These are phyloP conservation scores for Standfussiana lucernea DNA, from an alignment of 2,888 invertebrate species.

Conservation along the genomic window DNA sequence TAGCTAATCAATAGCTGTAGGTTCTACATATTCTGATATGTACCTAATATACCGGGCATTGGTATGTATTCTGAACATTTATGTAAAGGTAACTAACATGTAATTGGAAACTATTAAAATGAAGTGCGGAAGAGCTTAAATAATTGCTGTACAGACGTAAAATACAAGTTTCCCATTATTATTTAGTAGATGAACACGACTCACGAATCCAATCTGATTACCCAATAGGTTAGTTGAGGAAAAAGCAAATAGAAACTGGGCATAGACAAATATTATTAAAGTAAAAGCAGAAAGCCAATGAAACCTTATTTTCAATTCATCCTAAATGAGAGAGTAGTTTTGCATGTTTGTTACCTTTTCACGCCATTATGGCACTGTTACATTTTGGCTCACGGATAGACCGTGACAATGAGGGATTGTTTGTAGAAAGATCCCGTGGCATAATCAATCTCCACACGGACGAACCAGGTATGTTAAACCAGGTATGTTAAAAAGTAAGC, in stretches of 20 bases:
- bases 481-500: not conserved
- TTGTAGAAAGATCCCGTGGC: not conserved
- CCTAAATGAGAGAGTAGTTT: not conserved
- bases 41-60: not conserved
- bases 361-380: no score
- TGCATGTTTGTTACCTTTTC: no score
- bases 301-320: not conserved
- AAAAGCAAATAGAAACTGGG: slow-evolving; percentile 6
- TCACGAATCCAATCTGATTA: slow-evolving; percentile 23
- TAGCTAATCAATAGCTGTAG: not conserved
- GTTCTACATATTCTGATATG: not conserved
- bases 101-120: slow-evolving; percentile 52
- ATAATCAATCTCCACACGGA: no score
- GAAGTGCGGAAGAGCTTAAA: slow-evolving; percentile 54
- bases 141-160: slow-evolving; percentile 26
- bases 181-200: slow-evolving; percentile 39
- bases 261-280: not conserved
- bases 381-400: not conserved
- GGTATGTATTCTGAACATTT: slow-evolving; percentile 2
- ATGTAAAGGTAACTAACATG: slow-evolving; percentile 24
- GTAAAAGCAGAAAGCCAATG: slow-evolving; percentile 3
- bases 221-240: slow-evolving; percentile 17
- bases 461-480: not conserved
- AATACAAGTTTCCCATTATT: slow-evolving; percentile 38
- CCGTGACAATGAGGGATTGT: not conserved